Evolutionary conservation across 2,113 vertebrate genomes (phyloP), one percentile per base, ranked within the genome.

Genomic region (Panthera tigris): DNA sequence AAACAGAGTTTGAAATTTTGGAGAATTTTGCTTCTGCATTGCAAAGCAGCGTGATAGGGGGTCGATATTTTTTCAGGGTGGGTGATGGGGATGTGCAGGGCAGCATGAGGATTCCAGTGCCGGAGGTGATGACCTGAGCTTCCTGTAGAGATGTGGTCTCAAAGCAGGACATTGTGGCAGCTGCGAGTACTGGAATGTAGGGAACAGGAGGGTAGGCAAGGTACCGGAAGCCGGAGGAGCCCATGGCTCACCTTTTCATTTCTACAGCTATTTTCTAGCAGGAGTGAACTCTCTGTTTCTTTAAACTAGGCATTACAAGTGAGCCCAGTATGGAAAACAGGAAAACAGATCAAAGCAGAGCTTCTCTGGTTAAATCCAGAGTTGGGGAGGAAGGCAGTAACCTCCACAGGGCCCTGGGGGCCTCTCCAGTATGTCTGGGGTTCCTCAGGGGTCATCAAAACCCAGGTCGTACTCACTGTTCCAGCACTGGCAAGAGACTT

Each of bases 71-170:
- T 19, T 55, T 23, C 25, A 69, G 48, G 14, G 33, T 39, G 27
- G 6, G 48, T 9, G 12, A 31, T 25, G 3, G 39, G 31, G 12
- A 13, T 0, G 0, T 15, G 5, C 15, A 61, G 27, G 29, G 11
- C 83, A 65, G 36, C 11, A 12, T 4, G 1, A 31, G 21, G 63
- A 41, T 48, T n/a, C 23, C 2, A 7, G 71, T 3, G 19, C 9
- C 21, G 10, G 73, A 50, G 23, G 33, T 23, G 23, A 80, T 5
- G 39, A 33, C 39, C 33, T 12, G 12, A 31, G 50, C 50, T 68
- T 27, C 5, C 36, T 1, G 1, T 31, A 8, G 13, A 81, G 19
- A 19, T 7, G 33, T 21, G 31, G 16, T 63, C 69, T 92, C 57
- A 45, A 7, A 83, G 48, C 63, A 83, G 50, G 41, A 13, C 1